phyloP scores from a whole-genome alignment of 2,113 vertebrate species.

The Indicator indicator region DNA sequence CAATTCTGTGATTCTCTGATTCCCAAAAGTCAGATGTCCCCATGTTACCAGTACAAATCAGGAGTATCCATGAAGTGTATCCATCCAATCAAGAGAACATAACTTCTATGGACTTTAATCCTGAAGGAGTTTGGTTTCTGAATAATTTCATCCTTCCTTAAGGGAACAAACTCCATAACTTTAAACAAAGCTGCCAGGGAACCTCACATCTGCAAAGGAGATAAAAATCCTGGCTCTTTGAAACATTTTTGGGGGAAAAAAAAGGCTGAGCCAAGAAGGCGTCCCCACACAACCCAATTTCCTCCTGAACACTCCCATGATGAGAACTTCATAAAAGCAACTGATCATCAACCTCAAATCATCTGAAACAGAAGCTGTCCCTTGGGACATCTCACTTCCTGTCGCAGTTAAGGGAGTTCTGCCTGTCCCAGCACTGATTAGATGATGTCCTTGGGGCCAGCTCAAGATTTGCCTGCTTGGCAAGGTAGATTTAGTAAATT shows the following conservation, averaged over 20 bases:
- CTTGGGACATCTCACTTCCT: not conserved
- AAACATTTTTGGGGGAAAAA: not conserved
- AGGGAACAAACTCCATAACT: not conserved
- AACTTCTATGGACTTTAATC: not conserved
- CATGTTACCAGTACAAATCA: not conserved
- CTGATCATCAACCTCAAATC: not conserved
- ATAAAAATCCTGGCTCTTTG: not conserved
- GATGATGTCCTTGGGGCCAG: not conserved
- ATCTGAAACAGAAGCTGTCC: not conserved
- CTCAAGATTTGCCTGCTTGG: fast-evolving
- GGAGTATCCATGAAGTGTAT: not conserved
- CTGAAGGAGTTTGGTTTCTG: not conserved
- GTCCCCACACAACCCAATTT: not conserved
- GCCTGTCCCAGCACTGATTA: not conserved
- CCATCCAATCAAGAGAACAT: not conserved
- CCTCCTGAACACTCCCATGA: not conserved
- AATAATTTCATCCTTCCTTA: not conserved
- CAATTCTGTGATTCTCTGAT: not conserved
- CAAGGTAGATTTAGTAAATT: not conserved
- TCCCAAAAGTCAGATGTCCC: not conserved
- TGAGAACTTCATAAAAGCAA: not conserved
- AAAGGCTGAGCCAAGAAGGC: not conserved
- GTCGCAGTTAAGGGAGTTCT: not conserved
- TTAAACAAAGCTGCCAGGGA: not conserved
- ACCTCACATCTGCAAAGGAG: not conserved